A percentile compares a stretch with the other conserved stretches of the same genome.
phyloP scores from a whole-genome alignment of 2,113 vertebrate genomes.

The Melierax canorus region DNA sequence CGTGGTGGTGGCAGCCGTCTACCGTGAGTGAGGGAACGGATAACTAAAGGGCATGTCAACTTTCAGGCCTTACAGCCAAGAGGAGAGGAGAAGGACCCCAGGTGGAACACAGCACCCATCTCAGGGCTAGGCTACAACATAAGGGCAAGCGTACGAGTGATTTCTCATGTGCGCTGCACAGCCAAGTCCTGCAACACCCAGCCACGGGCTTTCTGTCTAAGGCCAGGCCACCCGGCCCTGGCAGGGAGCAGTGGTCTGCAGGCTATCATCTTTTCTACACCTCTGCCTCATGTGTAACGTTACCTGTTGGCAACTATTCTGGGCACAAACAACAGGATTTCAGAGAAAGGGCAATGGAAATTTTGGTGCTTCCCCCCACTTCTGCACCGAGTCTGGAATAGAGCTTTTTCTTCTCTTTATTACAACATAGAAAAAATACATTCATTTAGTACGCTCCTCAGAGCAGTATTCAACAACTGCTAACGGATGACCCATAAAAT shows the following conservation, averaged over 20 bases:
- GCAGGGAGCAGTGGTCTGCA: background rate
- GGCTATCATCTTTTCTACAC: background rate
- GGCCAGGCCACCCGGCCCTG: background rate
- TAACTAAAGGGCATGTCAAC: background rate
- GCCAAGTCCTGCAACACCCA: background rate
- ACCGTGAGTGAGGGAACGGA: fast-evolving
- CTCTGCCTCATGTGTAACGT: background rate
- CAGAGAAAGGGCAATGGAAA: background rate
- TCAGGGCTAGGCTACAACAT: background rate
- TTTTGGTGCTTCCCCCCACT: background rate
- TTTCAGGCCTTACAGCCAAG: background rate
- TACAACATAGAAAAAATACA: background rate
- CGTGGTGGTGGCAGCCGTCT: background rate
- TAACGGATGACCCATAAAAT: background rate
- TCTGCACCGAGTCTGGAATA: background rate
- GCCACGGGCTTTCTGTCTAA: background rate
- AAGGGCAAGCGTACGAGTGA: fast-evolving
- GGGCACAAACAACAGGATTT: background rate
- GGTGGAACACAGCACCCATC: background rate
- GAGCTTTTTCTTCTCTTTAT: conserved; percentile 10
- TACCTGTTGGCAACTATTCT: background rate
- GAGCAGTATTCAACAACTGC: background rate
- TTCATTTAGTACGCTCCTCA: background rate
- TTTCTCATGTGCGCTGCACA: fast-evolving
- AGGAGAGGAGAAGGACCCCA: background rate